phyloP scores from a whole-genome alignment of 2,113 vertebrate genomes.

The Poeciliopsis occidentalis region DNA sequence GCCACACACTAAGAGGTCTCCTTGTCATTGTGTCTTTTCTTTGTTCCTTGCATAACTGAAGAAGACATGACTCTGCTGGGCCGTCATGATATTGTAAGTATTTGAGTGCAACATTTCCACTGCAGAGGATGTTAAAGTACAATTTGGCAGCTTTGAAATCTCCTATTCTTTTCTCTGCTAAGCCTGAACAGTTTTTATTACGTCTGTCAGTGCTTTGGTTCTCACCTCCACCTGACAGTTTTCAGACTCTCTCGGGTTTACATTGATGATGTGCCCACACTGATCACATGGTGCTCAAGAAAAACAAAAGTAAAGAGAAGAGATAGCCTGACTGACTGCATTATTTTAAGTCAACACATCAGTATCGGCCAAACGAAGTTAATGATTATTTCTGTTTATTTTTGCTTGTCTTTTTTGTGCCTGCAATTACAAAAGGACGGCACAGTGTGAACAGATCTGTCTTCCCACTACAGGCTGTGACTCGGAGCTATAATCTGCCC shows the following conservation, averaged over 20 bases:
- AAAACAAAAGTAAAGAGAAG: neutral
- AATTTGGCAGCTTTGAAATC: slow-evolving; percentile 22
- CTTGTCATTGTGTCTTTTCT: neutral
- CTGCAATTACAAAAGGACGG: slow-evolving; percentile 39
- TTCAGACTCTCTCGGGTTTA: slow-evolving; percentile 38
- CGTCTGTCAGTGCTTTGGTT: slow-evolving; percentile 51
- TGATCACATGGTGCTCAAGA: slow-evolving; percentile 6
- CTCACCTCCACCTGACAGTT: slow-evolving; percentile 45
- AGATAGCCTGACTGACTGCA: neutral
- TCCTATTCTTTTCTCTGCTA: neutral
- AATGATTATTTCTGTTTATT: neutral
- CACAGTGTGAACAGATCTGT: slow-evolving; percentile 45
- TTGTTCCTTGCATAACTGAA: neutral
- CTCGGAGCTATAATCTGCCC: slow-evolving; percentile 61
- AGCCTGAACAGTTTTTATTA: slow-evolving; percentile 32
- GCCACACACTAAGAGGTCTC: neutral
- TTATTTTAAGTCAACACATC: neutral
- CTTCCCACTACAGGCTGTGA: slow-evolving; percentile 56
- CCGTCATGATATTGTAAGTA: neutral
- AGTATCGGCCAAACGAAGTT: neutral
- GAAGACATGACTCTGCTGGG: neutral
- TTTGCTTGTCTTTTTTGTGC: slow-evolving; percentile 10
- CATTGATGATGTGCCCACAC: slow-evolving; percentile 32
- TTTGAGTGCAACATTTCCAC: slow-evolving; percentile 1
- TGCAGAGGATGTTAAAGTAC: neutral